Percentiles rank a stretch among this genome's conserved stretches.
phyloP scores from a whole-genome alignment of 1,140 invertebrate species.

The Cherax quadricarinatus region DNA sequence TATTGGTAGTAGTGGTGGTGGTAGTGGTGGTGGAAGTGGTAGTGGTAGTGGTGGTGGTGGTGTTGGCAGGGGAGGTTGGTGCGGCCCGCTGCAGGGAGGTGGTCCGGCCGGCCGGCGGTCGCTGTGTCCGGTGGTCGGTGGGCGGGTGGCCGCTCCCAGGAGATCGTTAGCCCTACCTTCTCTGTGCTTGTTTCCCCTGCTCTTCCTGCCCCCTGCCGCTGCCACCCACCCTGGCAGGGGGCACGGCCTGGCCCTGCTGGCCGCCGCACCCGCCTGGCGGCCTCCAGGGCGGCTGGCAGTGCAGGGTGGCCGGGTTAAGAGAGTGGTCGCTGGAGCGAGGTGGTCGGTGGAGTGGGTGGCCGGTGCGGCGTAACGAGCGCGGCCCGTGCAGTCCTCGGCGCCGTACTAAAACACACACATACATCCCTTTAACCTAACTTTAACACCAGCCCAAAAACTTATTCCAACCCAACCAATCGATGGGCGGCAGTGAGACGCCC shows the following conservation, averaged over 20 bases:
- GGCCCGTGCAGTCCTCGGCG: constrained; percentile 55
- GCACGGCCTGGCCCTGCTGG: not conserved
- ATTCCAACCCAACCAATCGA: not conserved
- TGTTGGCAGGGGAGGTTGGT: constrained; percentile 10
- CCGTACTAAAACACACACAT: constrained; percentile 22
- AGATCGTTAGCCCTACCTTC: constrained; percentile 22
- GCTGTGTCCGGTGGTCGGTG: constrained; percentile 31
- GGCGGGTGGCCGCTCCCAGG: constrained; percentile 36
- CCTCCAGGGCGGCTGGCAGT: not conserved
- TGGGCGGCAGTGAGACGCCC: not conserved
- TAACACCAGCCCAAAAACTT: not conserved
- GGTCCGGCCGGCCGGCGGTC: constrained; percentile 44
- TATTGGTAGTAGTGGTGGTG: no score
- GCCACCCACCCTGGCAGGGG: not conserved
- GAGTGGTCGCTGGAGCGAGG: constrained; percentile 39
- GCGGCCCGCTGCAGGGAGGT: constrained; percentile 39
- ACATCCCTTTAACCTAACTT: not conserved
- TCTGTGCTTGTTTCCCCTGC: constrained; percentile 1
- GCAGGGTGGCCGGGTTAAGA: constrained; percentile 30
- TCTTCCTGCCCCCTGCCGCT: not conserved
- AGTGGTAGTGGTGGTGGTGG: constrained; percentile 6
- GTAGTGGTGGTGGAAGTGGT: no score
- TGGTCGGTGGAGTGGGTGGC: constrained; percentile 43
- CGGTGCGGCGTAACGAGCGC: constrained; percentile 55
- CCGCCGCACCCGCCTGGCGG: not conserved